Conservation (phyloP, 2,113 vertebrate species). For the Trichomycterus rosablanca region DNA sequence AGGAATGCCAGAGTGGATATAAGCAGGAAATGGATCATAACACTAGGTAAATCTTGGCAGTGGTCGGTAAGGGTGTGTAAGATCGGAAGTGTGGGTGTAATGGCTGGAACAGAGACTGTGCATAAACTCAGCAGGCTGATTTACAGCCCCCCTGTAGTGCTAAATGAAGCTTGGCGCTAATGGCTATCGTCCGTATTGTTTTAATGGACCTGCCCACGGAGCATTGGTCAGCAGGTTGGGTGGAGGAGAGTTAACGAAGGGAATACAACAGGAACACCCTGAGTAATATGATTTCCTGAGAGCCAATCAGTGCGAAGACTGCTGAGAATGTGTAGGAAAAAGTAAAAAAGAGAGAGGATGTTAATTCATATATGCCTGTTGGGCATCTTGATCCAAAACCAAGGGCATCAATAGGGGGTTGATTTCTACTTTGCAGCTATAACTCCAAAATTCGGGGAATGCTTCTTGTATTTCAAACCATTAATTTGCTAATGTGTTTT, state of each 20-base stretch:
- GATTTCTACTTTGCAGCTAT: too few relatives aligned
- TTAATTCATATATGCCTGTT: too few relatives aligned
- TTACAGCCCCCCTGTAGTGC: constrained; percentile 45
- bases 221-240: constrained; percentile 21
- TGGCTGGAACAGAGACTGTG: constrained; percentile 45
- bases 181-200: constrained; percentile 50
- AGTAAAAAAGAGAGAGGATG: neutral
- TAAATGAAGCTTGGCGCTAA: constrained; percentile 59
- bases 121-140: constrained; percentile 53
- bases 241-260: neutral
- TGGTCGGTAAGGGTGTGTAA: neutral
- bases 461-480: too few relatives aligned
- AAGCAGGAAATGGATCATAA: constrained; percentile 27
- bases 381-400: too few relatives aligned
- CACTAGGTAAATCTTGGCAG: constrained; percentile 11
- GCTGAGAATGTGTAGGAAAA: too few relatives aligned
- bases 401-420: too few relatives aligned
- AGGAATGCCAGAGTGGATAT: neutral
- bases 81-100: constrained; percentile 36
- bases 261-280: neutral
- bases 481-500: too few relatives aligned
- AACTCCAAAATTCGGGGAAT: too few relatives aligned
- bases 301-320: neutral
- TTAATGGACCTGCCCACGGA: constrained; percentile 56
- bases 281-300: neutral